Percentiles rank a stretch among this genome's conserved stretches.
Evolutionary conservation across 2,888 invertebrate genomes (phyloP).

Genomic region (Folsomia candida): DNA sequence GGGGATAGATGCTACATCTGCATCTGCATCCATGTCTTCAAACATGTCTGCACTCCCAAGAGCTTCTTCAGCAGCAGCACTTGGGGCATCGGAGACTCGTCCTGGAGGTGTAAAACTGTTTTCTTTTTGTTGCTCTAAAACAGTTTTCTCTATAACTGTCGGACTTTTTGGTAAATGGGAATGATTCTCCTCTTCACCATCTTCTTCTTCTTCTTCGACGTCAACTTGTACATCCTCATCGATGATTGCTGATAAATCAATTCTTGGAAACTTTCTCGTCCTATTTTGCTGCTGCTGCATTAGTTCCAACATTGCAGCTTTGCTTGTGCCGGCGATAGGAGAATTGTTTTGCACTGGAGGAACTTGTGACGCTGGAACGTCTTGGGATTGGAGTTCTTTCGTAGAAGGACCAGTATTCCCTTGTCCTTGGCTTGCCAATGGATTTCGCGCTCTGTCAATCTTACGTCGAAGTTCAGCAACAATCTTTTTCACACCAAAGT

Average conservation of each 20-base stretch:
- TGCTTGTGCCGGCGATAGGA: background rate
- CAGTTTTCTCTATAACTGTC: background rate
- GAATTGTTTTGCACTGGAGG: background rate
- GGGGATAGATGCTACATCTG: background rate
- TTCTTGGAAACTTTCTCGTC: background rate
- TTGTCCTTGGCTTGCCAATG: background rate
- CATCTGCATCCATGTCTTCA: constrained; percentile 15
- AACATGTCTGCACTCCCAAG: constrained; percentile 20
- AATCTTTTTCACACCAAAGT: constrained; percentile 41
- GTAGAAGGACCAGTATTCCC: background rate
- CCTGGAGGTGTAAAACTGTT: background rate
- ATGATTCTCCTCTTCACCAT: constrained; percentile 8
- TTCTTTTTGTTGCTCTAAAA: background rate
- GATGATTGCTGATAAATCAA: constrained; percentile 30
- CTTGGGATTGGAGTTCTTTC: background rate
- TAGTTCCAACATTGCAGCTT: background rate
- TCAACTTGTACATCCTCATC: constrained; percentile 14
- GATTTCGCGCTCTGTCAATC: constrained; percentile 1
- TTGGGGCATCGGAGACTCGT: background rate
- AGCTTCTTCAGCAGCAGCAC: background rate
- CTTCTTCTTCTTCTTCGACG: background rate
- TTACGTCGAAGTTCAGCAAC: constrained; percentile 21
- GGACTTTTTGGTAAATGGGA: background rate
- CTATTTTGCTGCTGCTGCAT: background rate
- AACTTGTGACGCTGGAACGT: background rate